Percentiles rank a stretch among this genome's conserved stretches.
These are phyloP conservation scores for Poeciliopsis gracilis DNA, from an alignment of 2,797 vertebrate species.

Conservation along the genomic window DNA sequence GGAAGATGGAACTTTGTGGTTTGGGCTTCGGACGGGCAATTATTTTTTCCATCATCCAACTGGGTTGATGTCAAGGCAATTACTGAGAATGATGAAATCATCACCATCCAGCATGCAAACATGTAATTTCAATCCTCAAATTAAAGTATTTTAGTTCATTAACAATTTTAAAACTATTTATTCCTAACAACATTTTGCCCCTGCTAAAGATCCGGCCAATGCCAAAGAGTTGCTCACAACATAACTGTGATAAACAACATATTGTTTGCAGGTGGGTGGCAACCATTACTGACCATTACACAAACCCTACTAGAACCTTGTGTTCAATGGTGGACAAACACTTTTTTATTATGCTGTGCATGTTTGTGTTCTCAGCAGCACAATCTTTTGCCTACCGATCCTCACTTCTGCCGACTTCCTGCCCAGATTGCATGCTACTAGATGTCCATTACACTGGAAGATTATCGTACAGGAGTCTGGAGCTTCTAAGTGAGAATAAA, in stretches of 20 bases:
- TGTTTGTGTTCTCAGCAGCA: neutral
- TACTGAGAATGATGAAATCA: neutral
- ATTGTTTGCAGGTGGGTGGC: neutral
- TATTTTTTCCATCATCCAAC: rapidly evolving
- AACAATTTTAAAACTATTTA: neutral
- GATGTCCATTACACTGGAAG: too few species aligned
- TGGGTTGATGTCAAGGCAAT: constrained; percentile 3
- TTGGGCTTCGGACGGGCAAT: neutral
- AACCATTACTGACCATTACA: neutral
- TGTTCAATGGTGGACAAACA: neutral
- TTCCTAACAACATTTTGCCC: neutral
- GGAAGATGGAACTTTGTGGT: constrained; percentile 47
- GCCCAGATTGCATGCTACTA: neutral
- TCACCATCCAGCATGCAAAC: constrained; percentile 21
- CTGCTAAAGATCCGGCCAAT: neutral
- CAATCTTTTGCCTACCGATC: neutral
- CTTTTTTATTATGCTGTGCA: neutral
- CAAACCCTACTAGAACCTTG: neutral
- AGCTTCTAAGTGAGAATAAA: neutral
- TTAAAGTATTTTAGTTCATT: neutral
- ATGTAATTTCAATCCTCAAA: constrained; percentile 9
- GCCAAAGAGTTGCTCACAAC: rapidly evolving
- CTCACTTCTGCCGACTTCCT: neutral
- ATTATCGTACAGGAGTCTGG: neutral
- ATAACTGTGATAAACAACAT: neutral